phyloP scores from a whole-genome alignment of 2,113 vertebrate species.

The Condylura cristata region DNA sequence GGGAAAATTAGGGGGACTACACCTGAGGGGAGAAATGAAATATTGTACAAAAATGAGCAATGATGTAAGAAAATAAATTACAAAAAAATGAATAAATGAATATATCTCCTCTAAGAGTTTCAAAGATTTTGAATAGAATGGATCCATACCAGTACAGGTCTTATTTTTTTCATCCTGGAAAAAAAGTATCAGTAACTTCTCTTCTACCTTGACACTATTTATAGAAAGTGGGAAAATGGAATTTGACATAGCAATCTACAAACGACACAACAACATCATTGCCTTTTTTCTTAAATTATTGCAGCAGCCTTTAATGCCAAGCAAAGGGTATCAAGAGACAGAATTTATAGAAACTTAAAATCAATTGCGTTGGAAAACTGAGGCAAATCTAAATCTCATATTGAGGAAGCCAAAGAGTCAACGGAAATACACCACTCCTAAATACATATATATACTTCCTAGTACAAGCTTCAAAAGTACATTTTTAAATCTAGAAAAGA shows the following conservation, averaged over 20 bases:
- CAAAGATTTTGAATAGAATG: neutral
- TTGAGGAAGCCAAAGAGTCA: conserved; percentile 6
- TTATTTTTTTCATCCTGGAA: neutral
- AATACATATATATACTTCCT: neutral
- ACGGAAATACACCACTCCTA: neutral
- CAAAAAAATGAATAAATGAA: neutral
- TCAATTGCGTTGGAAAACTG: conserved; percentile 13
- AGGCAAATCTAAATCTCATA: conserved; percentile 20
- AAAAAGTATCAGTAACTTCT: neutral
- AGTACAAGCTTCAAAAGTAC: conserved; percentile 4
- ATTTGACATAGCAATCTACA: neutral
- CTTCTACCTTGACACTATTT: neutral
- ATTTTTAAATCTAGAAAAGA: conserved; percentile 51
- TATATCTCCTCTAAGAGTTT: neutral
- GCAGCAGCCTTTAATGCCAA: neutral
- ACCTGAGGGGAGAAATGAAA: no score
- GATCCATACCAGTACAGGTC: neutral
- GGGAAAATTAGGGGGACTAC: no score
- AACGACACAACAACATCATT: neutral
- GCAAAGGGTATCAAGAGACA: neutral
- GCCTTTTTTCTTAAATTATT: neutral
- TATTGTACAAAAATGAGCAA: no score
- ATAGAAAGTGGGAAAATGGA: neutral
- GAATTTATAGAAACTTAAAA: conserved; percentile 12
- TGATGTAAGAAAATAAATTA: no score